Evolutionary conservation across 2,888 invertebrate genomes (phyloP).

Genomic region (Pheosia tremula): DNA sequence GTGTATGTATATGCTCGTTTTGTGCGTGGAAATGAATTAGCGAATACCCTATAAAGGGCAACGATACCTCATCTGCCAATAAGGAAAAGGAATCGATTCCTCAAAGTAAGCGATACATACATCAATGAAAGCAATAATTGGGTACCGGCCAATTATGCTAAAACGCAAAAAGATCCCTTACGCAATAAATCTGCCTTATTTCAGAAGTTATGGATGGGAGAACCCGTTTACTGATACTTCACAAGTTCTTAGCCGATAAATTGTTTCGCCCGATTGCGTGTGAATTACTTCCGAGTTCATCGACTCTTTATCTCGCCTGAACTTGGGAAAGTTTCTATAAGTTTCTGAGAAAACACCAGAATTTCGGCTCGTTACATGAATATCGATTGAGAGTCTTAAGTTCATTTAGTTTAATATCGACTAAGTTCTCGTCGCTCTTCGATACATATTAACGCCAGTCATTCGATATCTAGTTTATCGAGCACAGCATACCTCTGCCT

Average conservation of each 20-base stretch:
- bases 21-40: too few relatives aligned
- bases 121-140: constrained; percentile 22
- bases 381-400: too few relatives aligned
- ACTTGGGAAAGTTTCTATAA: constrained; percentile 32
- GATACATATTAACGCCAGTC: not conserved
- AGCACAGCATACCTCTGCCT: not conserved
- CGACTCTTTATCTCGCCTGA: constrained; percentile 51
- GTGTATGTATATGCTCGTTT: too few relatives aligned
- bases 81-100: not conserved
- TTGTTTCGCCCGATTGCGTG: constrained; percentile 64
- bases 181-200: constrained; percentile 36
- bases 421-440: too few relatives aligned
- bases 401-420: too few relatives aligned
- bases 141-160: constrained; percentile 16
- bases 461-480: not conserved
- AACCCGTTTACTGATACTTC: constrained; percentile 51
- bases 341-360: not conserved
- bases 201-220: constrained; percentile 48
- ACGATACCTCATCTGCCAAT: not conserved
- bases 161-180: constrained; percentile 26
- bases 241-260: constrained; percentile 63
- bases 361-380: too few relatives aligned
- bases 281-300: constrained; percentile 63
- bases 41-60: too few relatives aligned
- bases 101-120: constrained; percentile 21